phyloP scores from a whole-genome alignment of 30 jellyfish, hydroid and myxozoan species.

The Catostylus mosaicus region DNA sequence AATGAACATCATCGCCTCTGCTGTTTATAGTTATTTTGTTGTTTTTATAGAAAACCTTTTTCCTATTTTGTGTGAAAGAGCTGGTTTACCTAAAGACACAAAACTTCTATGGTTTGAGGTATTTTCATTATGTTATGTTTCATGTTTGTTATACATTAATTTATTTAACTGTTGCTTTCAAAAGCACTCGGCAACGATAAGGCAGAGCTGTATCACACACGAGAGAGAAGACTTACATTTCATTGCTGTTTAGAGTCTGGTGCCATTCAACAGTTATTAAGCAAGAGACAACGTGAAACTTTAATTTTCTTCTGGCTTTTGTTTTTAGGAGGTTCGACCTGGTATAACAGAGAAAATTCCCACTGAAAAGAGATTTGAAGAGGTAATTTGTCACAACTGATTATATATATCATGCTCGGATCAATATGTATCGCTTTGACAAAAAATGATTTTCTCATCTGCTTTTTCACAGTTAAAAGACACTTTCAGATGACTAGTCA shows the following conservation, averaged over 20 bases:
- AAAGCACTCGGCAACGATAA: too few species aligned
- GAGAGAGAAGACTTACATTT: too few species aligned
- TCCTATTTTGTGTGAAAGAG: conserved; percentile 88
- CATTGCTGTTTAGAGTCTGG: too few species aligned
- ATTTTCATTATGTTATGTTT: not conserved
- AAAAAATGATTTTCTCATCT: too few species aligned
- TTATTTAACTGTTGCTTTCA: too few species aligned
- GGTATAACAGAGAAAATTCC: conserved; percentile 75
- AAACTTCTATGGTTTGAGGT: conserved; percentile 90
- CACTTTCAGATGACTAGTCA: conserved; percentile 95
- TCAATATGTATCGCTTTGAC: too few species aligned
- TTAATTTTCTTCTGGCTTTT: not conserved
- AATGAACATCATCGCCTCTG: too few species aligned
- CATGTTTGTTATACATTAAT: too few species aligned
- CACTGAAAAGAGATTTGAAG: conserved; percentile 79
- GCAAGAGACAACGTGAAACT: too few species aligned
- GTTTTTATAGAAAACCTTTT: conserved; percentile 53
- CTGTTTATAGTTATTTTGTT: not conserved
- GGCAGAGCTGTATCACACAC: too few species aligned
- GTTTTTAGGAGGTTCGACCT: conserved; percentile 82
- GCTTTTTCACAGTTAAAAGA: conserved; percentile 65
- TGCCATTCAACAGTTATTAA: too few species aligned
- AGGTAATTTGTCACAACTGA: conserved; percentile 62
- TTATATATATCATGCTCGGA: too few species aligned
- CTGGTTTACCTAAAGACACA: conserved; percentile 93